phyloP scores from a whole-genome alignment of 2,797 vertebrate species.

The Oceanodroma leucorhoa region DNA sequence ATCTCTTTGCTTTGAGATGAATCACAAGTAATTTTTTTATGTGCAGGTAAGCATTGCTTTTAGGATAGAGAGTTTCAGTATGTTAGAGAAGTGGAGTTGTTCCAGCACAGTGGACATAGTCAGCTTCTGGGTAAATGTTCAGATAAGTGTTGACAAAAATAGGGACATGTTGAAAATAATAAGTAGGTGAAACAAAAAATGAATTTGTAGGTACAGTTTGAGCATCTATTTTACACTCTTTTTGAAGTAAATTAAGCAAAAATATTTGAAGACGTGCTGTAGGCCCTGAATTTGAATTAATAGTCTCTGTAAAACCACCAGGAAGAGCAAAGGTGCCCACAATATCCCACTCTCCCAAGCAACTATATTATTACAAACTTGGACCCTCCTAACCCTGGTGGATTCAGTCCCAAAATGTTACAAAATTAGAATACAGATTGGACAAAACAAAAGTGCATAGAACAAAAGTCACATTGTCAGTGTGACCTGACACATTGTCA shows the following conservation, averaged over 20 bases:
- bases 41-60: not conserved
- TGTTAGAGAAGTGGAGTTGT: not conserved
- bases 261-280: not conserved
- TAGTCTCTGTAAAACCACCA: not conserved
- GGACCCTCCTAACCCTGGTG: not conserved
- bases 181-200: not conserved
- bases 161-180: not conserved
- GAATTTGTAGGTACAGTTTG: not conserved
- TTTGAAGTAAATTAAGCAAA: not conserved
- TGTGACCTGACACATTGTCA: too few species aligned
- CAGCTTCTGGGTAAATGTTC: not conserved
- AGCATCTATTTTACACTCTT: not conserved
- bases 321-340: not conserved
- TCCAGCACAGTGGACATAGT: not conserved
- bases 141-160: not conserved
- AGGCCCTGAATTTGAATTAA: not conserved
- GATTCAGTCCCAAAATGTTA: not conserved
- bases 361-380: not conserved
- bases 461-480: not conserved
- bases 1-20: not conserved
- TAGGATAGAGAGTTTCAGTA: not conserved
- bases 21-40: not conserved
- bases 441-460: not conserved
- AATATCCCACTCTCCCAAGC: not conserved
- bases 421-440: not conserved